phyloP scores from a whole-genome alignment of 2,888 invertebrate species.

The Tortricodes alternella region DNA sequence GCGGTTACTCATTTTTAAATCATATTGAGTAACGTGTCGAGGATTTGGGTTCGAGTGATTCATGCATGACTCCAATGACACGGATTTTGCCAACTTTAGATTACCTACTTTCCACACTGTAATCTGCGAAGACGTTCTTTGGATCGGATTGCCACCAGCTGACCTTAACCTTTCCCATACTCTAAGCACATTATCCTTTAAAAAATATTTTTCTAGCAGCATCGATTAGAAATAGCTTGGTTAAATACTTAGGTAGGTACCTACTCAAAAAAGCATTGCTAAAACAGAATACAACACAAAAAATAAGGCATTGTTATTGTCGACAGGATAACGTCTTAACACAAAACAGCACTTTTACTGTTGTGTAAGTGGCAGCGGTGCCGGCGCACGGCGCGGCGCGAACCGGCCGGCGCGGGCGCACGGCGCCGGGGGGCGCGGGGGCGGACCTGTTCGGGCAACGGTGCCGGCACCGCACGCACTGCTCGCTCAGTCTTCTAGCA shows the following conservation, averaged over 20 bases:
- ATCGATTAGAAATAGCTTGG: too few species aligned
- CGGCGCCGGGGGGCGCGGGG: conserved; percentile 68
- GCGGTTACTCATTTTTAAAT: conserved; percentile 19
- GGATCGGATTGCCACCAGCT: background rate
- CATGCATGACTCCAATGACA: conserved; percentile 39
- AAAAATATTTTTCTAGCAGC: too few species aligned
- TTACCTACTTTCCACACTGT: conserved; percentile 35
- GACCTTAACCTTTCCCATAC: background rate
- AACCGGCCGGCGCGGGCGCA: conserved; percentile 54
- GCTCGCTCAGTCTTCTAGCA: conserved; percentile 76
- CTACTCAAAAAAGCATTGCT: too few species aligned
- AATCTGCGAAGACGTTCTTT: conserved; percentile 4
- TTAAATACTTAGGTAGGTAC: too few species aligned
- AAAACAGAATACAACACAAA: background rate
- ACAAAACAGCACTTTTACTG: conserved; percentile 78
- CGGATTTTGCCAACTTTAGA: conserved; percentile 39
- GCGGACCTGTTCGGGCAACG: conserved; percentile 80
- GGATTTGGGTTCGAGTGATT: conserved; percentile 45
- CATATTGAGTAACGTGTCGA: conserved; percentile 24
- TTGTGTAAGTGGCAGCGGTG: conserved; percentile 51
- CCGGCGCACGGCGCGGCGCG: conserved; percentile 39
- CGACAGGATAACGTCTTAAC: conserved; percentile 48
- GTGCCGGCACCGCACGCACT: conserved; percentile 76
- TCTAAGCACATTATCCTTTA: background rate
- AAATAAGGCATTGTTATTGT: conserved; percentile 20